Evolutionary conservation across 2,888 invertebrate species (phyloP).

Genomic region (Poecilus cupreus): DNA sequence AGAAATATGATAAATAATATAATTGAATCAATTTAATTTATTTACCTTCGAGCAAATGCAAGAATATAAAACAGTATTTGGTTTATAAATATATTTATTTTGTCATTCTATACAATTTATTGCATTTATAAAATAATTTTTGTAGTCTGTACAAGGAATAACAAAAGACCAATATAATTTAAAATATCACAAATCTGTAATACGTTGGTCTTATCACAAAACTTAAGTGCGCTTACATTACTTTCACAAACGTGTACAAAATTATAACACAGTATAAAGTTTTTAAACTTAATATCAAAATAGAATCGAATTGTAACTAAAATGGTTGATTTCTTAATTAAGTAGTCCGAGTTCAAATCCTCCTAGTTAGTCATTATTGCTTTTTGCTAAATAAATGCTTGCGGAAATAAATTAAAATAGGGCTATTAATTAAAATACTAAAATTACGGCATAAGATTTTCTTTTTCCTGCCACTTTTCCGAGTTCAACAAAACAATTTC

Average conservation of each 20-base stretch:
- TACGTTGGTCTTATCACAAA: slow-evolving; percentile 8
- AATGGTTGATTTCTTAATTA: neutral
- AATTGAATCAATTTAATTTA: too few relatives aligned
- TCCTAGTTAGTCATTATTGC: neutral
- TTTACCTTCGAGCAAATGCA: too few relatives aligned
- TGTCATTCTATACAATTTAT: slow-evolving; percentile 21
- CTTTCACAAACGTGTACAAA: slow-evolving; percentile 12
- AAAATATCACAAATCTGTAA: slow-evolving; percentile 29
- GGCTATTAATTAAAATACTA: neutral
- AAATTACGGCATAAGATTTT: slow-evolving; percentile 15
- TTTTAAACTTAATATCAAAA: slow-evolving; percentile 1
- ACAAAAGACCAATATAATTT: neutral
- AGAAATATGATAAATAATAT: too few relatives aligned
- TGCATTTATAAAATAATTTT: slow-evolving; percentile 22
- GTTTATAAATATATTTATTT: slow-evolving; percentile 34
- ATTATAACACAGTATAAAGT: neutral
- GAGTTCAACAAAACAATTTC: slow-evolving; percentile 75
- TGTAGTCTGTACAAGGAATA: slow-evolving; percentile 24
- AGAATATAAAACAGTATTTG: neutral
- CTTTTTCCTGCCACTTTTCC: slow-evolving; percentile 43
- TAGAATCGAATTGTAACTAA: neutral
- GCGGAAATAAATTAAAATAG: slow-evolving; percentile 22
- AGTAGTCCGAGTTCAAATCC: neutral
- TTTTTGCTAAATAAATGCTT: slow-evolving; percentile 14
- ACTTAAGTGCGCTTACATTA: neutral